A percentile compares a stretch with the other conserved stretches of the same genome.
These are phyloP conservation scores for Lerema accius DNA, from an alignment of 1,140 invertebrate genomes.

Conservation along the genomic window DNA sequence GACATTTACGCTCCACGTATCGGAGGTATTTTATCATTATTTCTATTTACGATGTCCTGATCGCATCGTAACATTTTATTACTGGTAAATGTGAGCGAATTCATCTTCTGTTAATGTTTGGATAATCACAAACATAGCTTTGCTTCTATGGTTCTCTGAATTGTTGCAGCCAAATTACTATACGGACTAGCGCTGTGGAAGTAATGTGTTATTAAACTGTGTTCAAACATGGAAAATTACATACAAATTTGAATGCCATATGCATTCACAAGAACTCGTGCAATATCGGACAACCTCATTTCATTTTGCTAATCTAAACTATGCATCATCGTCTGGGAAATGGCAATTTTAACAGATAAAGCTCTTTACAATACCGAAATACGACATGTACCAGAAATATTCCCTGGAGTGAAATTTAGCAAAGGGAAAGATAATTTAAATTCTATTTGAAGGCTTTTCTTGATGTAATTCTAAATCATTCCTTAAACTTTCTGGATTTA, in stretches of 20 bases:
- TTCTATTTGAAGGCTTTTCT: too few species aligned
- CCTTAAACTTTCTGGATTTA: too few species aligned
- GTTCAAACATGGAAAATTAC: constrained; percentile 57
- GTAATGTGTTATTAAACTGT: constrained; percentile 40
- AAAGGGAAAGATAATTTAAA: too few species aligned
- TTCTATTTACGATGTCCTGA: constrained; percentile 33
- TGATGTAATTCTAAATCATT: too few species aligned
- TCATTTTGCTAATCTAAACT: constrained; percentile 50
- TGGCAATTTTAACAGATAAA: constrained; percentile 39
- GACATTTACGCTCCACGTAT: constrained; percentile 33
- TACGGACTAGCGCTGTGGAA: not conserved
- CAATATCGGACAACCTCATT: constrained; percentile 36
- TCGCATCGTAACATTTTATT: constrained; percentile 29
- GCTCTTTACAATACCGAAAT: constrained; percentile 35
- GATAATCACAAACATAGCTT: not conserved
- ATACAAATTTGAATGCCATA: constrained; percentile 60
- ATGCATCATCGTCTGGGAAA: constrained; percentile 43
- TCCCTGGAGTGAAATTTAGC: not conserved
- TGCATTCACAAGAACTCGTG: constrained; percentile 42
- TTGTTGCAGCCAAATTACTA: too few species aligned
- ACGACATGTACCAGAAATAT: constrained; percentile 11
- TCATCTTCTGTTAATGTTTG: constrained; percentile 2
- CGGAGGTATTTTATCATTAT: constrained; percentile 33
- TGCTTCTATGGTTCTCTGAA: too few species aligned
- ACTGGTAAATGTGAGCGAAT: constrained; percentile 13